These are phyloP conservation scores for Rhopalosiphum nymphaeae DNA, from an alignment of 2,888 invertebrate genomes.

Conservation along the genomic window DNA sequence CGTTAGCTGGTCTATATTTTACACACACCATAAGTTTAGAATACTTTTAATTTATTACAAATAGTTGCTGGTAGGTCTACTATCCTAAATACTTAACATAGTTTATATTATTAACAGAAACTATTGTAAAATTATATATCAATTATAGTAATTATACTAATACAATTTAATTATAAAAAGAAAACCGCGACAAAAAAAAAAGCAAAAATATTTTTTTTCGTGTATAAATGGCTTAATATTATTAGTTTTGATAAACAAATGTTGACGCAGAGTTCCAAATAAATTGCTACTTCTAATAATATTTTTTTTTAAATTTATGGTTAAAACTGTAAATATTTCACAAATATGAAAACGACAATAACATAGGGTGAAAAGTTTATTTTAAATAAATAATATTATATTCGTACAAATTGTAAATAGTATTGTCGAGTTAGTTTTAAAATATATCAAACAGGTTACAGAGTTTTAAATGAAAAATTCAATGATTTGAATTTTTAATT, in stretches of 20 bases:
- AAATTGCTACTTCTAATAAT: not conserved
- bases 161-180: not conserved
- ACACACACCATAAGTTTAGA: not conserved
- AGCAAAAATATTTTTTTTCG: not conserved
- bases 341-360: not conserved
- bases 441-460: not conserved
- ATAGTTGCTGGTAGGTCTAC: not conserved
- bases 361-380: not conserved
- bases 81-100: not conserved
- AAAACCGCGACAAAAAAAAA: not conserved
- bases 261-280: not conserved
- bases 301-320: not conserved
- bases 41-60: not conserved
- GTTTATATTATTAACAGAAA: not conserved
- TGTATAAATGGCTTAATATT: not conserved
- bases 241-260: not conserved
- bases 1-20: not conserved
- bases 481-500: slow-evolving; percentile 37
- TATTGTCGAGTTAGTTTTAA: not conserved
- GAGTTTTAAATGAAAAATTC: slow-evolving; percentile 11
- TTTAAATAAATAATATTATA: slow-evolving; percentile 3
- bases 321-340: not conserved
- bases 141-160: not conserved
- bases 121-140: not conserved
- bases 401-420: not conserved